phyloP scores from a whole-genome alignment of 2,113 vertebrate species.

The Sturnus vulgaris region DNA sequence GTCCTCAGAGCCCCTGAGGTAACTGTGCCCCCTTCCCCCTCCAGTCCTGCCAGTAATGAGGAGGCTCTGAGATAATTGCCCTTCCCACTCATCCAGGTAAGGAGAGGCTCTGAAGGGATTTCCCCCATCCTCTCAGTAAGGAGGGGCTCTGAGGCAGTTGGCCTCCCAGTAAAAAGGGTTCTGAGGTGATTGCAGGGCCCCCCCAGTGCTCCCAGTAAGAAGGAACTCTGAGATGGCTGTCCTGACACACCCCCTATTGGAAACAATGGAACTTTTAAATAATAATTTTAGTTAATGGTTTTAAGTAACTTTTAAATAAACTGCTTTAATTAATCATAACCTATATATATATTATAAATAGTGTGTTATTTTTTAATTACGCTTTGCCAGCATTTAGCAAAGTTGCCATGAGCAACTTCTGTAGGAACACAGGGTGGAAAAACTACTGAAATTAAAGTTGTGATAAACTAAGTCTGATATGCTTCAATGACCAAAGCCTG shows the following conservation, averaged over 20 bases:
- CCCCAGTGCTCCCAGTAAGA: background rate
- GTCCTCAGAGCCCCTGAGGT: background rate
- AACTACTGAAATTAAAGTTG: background rate
- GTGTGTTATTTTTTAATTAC: background rate
- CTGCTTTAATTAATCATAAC: background rate
- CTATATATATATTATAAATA: background rate
- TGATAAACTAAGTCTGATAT: background rate
- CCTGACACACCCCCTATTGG: background rate
- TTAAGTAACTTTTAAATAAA: background rate
- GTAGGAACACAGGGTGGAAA: background rate
- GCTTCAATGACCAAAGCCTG: background rate
- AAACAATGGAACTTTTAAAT: background rate
- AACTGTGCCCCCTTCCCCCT: fast-evolving
- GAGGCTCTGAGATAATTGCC: background rate
- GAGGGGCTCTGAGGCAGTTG: background rate
- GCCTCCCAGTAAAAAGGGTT: background rate
- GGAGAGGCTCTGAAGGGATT: background rate
- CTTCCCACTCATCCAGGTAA: background rate
- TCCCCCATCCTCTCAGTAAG: background rate
- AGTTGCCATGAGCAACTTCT: background rate
- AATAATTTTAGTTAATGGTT: background rate
- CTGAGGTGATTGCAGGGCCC: background rate
- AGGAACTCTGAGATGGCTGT: background rate
- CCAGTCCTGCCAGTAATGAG: background rate
- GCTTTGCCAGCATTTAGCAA: background rate